Evolutionary conservation across 2,888 invertebrate genomes (phyloP), one percentile per base, ranked within the genome.

Genomic region (Maniola hyperantus): DNA sequence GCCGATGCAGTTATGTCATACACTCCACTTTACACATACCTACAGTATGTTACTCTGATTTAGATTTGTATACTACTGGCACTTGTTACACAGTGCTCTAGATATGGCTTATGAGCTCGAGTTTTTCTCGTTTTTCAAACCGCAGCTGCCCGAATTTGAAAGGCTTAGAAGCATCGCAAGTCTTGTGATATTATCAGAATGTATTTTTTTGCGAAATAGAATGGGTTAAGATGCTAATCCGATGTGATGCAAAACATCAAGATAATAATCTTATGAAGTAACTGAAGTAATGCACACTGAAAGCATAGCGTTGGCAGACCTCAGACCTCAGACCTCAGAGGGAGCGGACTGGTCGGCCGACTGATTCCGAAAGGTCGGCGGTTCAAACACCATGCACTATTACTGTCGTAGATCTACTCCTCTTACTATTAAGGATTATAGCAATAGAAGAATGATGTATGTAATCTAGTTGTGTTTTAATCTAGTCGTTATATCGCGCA

Each of bases 21-120:
- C 39, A 8, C 36, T 11, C 55, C 36, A 55, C 55, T 39, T 53
- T 8, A 18, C 48, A 48, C n/a, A n/a, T n/a, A n/a, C n/a, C 48
- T 48, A 15, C 36, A 55, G 36, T 55, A 36, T 36, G 55, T 55
- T 39, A 36, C 10, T 15, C 18, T 55, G 6, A 8, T 8, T 15
- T 15, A 10, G 6, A 8, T 8, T 15, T 15, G 15, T 34, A n/a
- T 34, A 60, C 70, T 15, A 15, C 46, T 48, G 18, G 7, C 65
- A 71, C 74, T 74, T 72, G 65, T 71, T 66, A 65, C 73, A 71
- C 65, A 67, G 67, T 77, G 48, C 51, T 78, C 67, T 69, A 78
- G 64, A 69, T 68, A 69, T 48, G 36, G 20, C 51, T 62, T 5
- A 39, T 69, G 73, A 72, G 73, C 73, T 73, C 68, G 67, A 73